Evolutionary conservation across 2,797 vertebrate genomes (phyloP), one percentile per base, ranked within the genome.

Genomic region (Phrynocephalus guinanensis): DNA sequence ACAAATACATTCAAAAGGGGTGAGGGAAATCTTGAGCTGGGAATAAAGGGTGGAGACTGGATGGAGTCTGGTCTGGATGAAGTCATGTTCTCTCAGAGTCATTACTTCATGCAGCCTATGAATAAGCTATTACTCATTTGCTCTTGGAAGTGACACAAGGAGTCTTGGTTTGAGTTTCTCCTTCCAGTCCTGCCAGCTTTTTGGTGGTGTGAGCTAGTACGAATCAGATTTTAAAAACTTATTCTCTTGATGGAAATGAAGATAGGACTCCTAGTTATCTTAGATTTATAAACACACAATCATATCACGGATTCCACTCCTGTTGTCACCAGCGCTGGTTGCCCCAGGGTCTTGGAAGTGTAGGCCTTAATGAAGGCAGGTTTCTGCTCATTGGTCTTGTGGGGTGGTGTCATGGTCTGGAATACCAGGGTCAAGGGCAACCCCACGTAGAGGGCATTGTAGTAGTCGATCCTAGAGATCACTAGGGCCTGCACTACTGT

Each of bases 71-170:
- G 60, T n/a, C 50, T 70, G 48, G 60, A 76, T 88, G 82, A 90
- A 84, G 89, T 84, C 10, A 84, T 87, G 67, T 76, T 81, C 50
- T 50, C 70, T 30, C 76, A 77, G 84, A 52, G 30, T 56, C 48
- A 82, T 84, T 28, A 85, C 77, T 87, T 87, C 63, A 84, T 70
- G 22, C 63, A 76, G 33, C 22, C 48, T 28, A 70, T 87, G 77
- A 77, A 87, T 87, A 84, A 78, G 48, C 60, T 28, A 60, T 87
- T 87, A 87, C 85, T 90, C 89, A 87, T 22, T 80, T 30, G 22
- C 22, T 84, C 71, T 87, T 84, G 76, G 60, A 88, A 48, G 52
- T 85, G 30, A 24, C 22, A 15, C 20, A 22, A 85, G 71, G 24
- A 81, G 30, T 1, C 2, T 81, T 76, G 70, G 44, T 60, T n/a